Evolutionary conservation across 2,113 vertebrate genomes (phyloP).

Genomic region (Sphaerodactylus townsendi): DNA sequence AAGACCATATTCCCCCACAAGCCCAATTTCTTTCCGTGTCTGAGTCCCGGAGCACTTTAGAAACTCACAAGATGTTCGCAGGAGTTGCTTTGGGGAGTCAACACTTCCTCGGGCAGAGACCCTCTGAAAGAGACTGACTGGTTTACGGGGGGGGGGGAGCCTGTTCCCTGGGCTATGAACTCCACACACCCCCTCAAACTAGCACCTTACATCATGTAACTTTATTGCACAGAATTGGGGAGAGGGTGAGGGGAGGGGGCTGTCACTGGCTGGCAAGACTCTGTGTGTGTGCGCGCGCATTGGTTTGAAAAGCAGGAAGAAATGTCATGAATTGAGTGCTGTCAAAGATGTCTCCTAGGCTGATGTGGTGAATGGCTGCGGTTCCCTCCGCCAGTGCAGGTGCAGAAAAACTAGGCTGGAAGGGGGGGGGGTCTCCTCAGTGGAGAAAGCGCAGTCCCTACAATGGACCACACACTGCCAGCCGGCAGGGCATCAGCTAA

Average conservation of each 20-base stretch:
- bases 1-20: too few species aligned
- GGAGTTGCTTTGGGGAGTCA: too few species aligned
- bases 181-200: constrained; percentile 65
- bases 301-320: constrained; percentile 86
- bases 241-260: constrained; percentile 7
- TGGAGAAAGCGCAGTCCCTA: constrained; percentile 85
- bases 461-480: constrained; percentile 98
- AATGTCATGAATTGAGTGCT: constrained; percentile 90
- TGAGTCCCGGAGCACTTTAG: too few species aligned
- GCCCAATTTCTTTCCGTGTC: too few species aligned
- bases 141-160: background rate
- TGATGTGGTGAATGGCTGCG: constrained; percentile 91
- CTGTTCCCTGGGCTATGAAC: too few species aligned
- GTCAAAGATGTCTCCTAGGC: constrained; percentile 89
- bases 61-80: too few species aligned
- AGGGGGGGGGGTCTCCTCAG: constrained; percentile 74
- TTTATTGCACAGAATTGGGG: constrained; percentile 53
- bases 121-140: too few species aligned
- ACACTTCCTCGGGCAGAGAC: too few species aligned
- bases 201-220: constrained; percentile 73
- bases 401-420: constrained; percentile 85
- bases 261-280: constrained; percentile 73
- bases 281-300: constrained; percentile 62
- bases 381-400: constrained; percentile 94
- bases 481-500: constrained; percentile 92